Conservation (phyloP, 2,113 vertebrate genomes). For the Bujurquina vittata region DNA sequence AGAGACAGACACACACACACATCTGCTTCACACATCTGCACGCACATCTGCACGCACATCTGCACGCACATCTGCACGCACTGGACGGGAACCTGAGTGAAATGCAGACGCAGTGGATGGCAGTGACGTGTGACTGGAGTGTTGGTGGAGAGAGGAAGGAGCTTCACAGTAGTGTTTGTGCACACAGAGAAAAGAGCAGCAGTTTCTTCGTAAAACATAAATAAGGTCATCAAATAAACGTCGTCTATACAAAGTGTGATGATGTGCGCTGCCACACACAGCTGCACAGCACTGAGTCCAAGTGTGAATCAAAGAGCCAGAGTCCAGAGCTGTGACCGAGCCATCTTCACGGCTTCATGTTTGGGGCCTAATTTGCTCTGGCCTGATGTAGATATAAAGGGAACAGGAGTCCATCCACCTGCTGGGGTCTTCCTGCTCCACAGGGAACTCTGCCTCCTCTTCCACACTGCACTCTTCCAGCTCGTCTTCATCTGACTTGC, state of each 20-base stretch:
- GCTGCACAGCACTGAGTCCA: background rate
- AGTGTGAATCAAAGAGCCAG: background rate
- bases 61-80: background rate
- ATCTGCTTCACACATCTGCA: no score
- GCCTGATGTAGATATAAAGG: conserved; percentile 44
- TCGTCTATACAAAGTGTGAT: background rate
- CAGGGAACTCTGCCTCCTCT: conserved; percentile 72
- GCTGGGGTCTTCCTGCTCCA: conserved; percentile 59
- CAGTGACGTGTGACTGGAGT: accelerated
- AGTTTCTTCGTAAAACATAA: background rate
- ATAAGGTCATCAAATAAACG: accelerated
- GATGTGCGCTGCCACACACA: background rate
- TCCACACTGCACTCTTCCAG: conserved; percentile 78
- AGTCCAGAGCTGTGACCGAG: background rate
- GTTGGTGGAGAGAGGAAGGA: background rate
- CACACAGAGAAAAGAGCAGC: background rate
- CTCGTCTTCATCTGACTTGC: conserved; percentile 19
- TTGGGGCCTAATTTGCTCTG: conserved; percentile 18
- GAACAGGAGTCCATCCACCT: conserved; percentile 72
- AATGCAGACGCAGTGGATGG: background rate
- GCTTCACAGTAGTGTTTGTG: conserved; percentile 4
- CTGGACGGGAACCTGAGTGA: background rate
- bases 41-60: background rate
- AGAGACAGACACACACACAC: background rate
- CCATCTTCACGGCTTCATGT: background rate